Percentiles rank a stretch among this genome's conserved stretches.
phyloP scores from a whole-genome alignment of 2,797 vertebrate genomes.

The Hippocampus kuda region DNA sequence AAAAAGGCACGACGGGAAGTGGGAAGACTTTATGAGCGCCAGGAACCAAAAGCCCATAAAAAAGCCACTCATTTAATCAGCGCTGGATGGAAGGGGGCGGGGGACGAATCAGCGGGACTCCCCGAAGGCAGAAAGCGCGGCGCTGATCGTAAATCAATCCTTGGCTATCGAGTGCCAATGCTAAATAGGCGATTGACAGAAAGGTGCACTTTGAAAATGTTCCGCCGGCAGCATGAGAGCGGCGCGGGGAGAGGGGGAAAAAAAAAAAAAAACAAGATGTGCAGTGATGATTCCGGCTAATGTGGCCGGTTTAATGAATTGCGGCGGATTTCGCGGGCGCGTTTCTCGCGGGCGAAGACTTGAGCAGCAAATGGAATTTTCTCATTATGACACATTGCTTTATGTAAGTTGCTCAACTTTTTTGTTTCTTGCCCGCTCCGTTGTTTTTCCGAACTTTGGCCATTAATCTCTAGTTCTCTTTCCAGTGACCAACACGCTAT shows the following conservation, averaged over 20 bases:
- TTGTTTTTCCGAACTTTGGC: not conserved
- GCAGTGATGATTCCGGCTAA: slow-evolving; percentile 1
- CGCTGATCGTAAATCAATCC: slow-evolving; percentile 44
- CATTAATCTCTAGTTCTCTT: not conserved
- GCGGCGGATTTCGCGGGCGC: not conserved
- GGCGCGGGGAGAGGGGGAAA: not conserved
- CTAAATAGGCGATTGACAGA: slow-evolving; percentile 35
- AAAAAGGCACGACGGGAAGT: slow-evolving; percentile 38
- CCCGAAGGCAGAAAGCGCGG: slow-evolving; percentile 24
- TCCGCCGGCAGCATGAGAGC: slow-evolving; percentile 18
- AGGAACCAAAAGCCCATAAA: slow-evolving; percentile 47
- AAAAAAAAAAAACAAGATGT: slow-evolving; percentile 13
- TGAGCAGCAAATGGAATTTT: slow-evolving; percentile 2
- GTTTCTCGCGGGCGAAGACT: slow-evolving; percentile 4
- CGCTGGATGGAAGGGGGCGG: slow-evolving; percentile 19
- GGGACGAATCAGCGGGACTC: slow-evolving; percentile 33
- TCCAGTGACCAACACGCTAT: not conserved
- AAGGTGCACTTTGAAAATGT: slow-evolving; percentile 9
- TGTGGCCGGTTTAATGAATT: slow-evolving; percentile 1
- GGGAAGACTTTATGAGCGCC: slow-evolving; percentile 39
- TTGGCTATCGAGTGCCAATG: slow-evolving; percentile 27
- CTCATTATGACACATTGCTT: not conserved
- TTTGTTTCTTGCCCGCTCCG: not conserved
- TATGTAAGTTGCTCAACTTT: not conserved
- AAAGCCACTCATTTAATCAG: slow-evolving; percentile 37